These are phyloP conservation scores for Hylia prasina DNA, from an alignment of 2,113 vertebrate genomes.

Conservation along the genomic window DNA sequence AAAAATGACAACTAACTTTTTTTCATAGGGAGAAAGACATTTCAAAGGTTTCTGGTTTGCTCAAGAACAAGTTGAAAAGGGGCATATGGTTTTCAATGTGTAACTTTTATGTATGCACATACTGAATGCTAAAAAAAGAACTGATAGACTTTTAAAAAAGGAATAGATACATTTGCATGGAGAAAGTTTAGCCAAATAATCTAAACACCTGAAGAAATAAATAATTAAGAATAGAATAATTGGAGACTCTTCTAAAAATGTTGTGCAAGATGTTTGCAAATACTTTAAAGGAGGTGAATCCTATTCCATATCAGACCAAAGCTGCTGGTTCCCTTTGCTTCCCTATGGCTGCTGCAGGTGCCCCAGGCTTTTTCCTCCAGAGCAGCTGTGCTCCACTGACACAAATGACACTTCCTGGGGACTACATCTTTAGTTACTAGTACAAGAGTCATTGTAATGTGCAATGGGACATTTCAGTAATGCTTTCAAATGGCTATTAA, in stretches of 20 bases:
- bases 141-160: neutral
- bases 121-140: neutral
- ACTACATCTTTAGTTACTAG: constrained; percentile 54
- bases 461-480: constrained; percentile 28
- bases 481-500: constrained; percentile 47
- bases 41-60: neutral
- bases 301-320: neutral
- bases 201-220: neutral
- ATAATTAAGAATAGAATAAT: neutral
- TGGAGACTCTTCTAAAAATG: neutral
- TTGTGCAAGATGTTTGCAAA: neutral
- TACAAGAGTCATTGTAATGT: constrained; percentile 19
- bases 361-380: constrained; percentile 52
- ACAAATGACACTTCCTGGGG: constrained; percentile 56
- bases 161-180: neutral
- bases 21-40: neutral
- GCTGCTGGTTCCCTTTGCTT: constrained; percentile 33
- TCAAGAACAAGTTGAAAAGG: neutral
- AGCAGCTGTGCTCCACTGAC: constrained; percentile 57
- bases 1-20: neutral
- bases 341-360: neutral
- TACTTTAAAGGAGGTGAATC: neutral
- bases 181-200: neutral
- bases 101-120: neutral
- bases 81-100: neutral